Conservation (phyloP, 2,797 vertebrate genomes). For the Rhyacichthys aspro region DNA sequence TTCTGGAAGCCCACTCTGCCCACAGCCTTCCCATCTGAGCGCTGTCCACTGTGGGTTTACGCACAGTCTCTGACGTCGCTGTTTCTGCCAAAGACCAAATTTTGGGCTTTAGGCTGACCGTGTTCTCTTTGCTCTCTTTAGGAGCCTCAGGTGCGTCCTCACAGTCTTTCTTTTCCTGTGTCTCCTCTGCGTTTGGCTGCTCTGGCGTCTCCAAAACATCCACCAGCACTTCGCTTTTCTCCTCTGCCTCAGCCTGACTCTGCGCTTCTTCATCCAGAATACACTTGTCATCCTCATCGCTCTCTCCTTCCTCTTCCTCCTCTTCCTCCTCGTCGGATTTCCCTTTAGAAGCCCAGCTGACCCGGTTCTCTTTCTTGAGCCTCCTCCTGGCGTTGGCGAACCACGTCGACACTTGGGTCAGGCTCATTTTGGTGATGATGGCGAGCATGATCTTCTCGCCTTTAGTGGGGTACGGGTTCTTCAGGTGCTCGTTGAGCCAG, state of each 20-base stretch:
- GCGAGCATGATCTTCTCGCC: constrained; percentile 88
- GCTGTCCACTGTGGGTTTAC: constrained; percentile 52
- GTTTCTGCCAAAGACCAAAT: constrained; percentile 98
- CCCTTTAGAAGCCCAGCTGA: constrained; percentile 82
- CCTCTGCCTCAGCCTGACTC: constrained; percentile 24
- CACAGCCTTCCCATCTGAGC: constrained; percentile 70
- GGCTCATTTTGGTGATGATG: constrained; percentile 87
- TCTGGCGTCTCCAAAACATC: constrained; percentile 43
- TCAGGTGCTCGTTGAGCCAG: constrained; percentile 86
- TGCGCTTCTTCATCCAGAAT: constrained; percentile 65
- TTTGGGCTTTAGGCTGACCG: constrained; percentile 86
- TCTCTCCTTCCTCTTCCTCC: constrained; percentile 73
- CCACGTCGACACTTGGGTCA: constrained; percentile 87
- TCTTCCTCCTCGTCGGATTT: constrained; percentile 82
- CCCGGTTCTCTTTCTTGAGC: constrained; percentile 85
- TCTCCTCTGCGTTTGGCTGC: constrained; percentile 6
- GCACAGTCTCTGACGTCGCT: constrained; percentile 82
- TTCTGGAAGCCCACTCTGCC: constrained; percentile 78
- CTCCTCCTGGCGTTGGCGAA: constrained; percentile 84
- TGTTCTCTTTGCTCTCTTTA: constrained; percentile 73
- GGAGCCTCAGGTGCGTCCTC: constrained; percentile 32
- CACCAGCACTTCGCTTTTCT: constrained; percentile 31
- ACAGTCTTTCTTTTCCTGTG: constrained; percentile 40
- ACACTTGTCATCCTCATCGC: constrained; percentile 76
- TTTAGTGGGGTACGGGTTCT: constrained; percentile 86